These are phyloP conservation scores for Neocrepidodera transversa DNA, from an alignment of 2,888 invertebrate genomes.

Conservation along the genomic window DNA sequence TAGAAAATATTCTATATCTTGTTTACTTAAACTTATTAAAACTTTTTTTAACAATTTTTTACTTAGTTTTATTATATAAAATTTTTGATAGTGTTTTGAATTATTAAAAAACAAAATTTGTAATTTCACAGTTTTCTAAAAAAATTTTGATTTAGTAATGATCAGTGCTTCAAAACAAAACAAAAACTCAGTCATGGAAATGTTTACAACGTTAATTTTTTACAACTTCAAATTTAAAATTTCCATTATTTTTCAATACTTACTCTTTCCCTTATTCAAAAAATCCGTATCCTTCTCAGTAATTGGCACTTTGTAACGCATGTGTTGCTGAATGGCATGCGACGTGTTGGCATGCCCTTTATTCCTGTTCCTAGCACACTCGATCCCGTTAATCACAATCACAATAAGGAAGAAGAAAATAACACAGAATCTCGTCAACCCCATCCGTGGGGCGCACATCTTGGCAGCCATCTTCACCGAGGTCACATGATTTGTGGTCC, in stretches of 20 bases:
- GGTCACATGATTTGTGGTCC: constrained; percentile 47
- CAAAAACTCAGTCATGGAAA: too few relatives aligned
- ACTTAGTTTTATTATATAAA: too few relatives aligned
- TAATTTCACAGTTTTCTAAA: too few relatives aligned
- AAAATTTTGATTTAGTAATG: too few relatives aligned
- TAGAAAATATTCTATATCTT: too few relatives aligned
- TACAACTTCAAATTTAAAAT: too few relatives aligned
- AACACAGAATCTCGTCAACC: constrained; percentile 33
- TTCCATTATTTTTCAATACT: constrained; percentile 43
- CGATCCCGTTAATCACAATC: constrained; percentile 36
- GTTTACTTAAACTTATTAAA: too few relatives aligned
- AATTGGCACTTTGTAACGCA: constrained; percentile 28
- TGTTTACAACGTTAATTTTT: too few relatives aligned
- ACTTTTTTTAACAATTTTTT: too few relatives aligned
- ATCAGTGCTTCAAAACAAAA: too few relatives aligned
- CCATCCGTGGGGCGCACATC: constrained; percentile 41
- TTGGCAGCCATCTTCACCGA: constrained; percentile 33
- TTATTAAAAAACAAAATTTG: too few relatives aligned
- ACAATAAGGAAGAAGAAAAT: constrained; percentile 37
- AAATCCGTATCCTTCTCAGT: constrained; percentile 52
- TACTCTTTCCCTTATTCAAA: constrained; percentile 57
- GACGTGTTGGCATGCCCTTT: constrained; percentile 34
- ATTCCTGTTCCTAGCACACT: constrained; percentile 38
- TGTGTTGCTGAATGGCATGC: constrained; percentile 36
- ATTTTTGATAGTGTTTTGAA: too few relatives aligned